These are phyloP conservation scores for Xestia ashworthii DNA, from an alignment of 2,888 invertebrate genomes.

Conservation along the genomic window DNA sequence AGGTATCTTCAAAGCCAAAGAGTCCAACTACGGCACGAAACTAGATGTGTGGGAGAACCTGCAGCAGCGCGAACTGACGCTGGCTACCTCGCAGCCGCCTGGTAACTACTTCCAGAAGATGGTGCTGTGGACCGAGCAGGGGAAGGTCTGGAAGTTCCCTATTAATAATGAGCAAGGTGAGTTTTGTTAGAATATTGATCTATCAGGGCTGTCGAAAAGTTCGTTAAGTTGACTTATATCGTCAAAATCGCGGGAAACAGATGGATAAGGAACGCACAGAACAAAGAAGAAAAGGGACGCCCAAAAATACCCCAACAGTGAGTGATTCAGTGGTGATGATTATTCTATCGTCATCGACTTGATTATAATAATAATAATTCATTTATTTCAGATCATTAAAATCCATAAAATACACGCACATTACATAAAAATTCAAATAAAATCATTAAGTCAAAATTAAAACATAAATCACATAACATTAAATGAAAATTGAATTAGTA, in stretches of 20 bases:
- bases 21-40: conserved; percentile 81
- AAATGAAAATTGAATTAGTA: too few relatives aligned
- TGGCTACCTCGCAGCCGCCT: conserved; percentile 93
- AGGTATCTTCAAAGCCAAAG: conserved; percentile 91
- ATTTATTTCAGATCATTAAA: too few relatives aligned
- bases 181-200: not conserved
- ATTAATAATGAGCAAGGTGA: conserved; percentile 99
- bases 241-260: not conserved
- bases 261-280: too few relatives aligned
- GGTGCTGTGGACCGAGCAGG: conserved; percentile 98
- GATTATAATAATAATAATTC: too few relatives aligned
- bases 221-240: not conserved
- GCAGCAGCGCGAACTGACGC: conserved; percentile 92
- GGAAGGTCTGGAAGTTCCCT: conserved; percentile 99
- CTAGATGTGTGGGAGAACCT: conserved; percentile 93
- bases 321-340: too few relatives aligned
- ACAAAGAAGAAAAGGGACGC: not conserved
- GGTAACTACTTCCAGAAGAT: conserved; percentile 98
- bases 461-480: too few relatives aligned
- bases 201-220: not conserved
- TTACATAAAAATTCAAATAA: too few relatives aligned
- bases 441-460: too few relatives aligned
- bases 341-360: too few relatives aligned
- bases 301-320: too few relatives aligned
- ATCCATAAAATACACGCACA: too few relatives aligned